Evolutionary conservation across 2,888 invertebrate genomes (phyloP), one percentile per base, ranked within the genome.

Genomic region (Oscheius sp.): DNA sequence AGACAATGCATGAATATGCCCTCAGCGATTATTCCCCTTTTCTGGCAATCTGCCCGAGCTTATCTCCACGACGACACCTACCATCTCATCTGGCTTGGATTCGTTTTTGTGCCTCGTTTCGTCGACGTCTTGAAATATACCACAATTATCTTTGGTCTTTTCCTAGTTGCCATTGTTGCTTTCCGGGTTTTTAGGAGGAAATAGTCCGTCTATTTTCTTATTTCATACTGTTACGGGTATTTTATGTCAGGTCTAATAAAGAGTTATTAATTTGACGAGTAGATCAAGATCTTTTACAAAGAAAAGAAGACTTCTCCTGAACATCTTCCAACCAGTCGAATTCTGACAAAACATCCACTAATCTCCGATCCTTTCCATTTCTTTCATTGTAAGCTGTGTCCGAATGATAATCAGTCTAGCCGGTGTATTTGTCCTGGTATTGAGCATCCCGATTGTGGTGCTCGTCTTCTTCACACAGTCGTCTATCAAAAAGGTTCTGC

Each of bases 1-100:
- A 84, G 84, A 13, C 76, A 74, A 56, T 77, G 79, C 58, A 71
- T 76, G 55, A 79, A 85, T 66, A 69, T 85, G 75, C 81, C 83
- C 0, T 74, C 76, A 46, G 73, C 76, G 9, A 72, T 84, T 53
- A 75, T 83, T 18, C 85, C 85, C 0, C 45, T 84, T 18, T 83
- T 85, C 68, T 84, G 78, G 78, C 82, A 84, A 49, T 76, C 76
- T 12, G 75, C 84, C n/a, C 35, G 74, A 18, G 80, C 82, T 25
- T 63, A 49, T 16, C 73, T 80, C 45, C 56, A 72, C n/a, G 73
- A 80, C 35, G 75, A 73, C 59, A 72, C 76, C 25, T 80, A 78
- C 70, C 66, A 79, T 61, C 59, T 75, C 58, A 56, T 79, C n/a
- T 78, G 81, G 76, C 53, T 79, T 1, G 80, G 80, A 52, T 81